Evolutionary conservation across 2,888 invertebrate genomes (phyloP).

Genomic region (Plagiodera versicolora): DNA sequence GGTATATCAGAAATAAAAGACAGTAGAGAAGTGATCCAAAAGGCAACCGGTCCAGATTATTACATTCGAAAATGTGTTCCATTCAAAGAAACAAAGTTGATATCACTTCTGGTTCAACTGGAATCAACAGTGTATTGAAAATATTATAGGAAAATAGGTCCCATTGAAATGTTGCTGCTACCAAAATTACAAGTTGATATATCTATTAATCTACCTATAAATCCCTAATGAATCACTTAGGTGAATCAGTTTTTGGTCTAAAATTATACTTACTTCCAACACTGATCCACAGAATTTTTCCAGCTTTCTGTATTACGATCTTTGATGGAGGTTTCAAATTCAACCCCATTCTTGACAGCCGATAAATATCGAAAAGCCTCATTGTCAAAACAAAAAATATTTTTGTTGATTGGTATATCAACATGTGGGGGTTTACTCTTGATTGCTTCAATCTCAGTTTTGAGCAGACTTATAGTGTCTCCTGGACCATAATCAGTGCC

Average conservation of each 20-base stretch:
- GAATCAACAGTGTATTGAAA: background rate
- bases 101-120: too few relatives aligned
- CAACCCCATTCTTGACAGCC: slow-evolving; percentile 37
- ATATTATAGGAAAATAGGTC: background rate
- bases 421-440: slow-evolving; percentile 37
- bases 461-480: slow-evolving; percentile 42
- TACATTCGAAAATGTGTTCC: too few relatives aligned
- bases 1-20: too few relatives aligned
- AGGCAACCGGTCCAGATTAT: too few relatives aligned
- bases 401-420: slow-evolving; percentile 34
- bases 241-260: too few relatives aligned
- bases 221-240: too few relatives aligned
- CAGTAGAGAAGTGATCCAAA: too few relatives aligned
- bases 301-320: slow-evolving; percentile 30
- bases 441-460: slow-evolving; percentile 39
- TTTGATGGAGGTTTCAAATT: slow-evolving; percentile 28
- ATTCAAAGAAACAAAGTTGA: too few relatives aligned
- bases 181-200: too few relatives aligned
- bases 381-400: slow-evolving; percentile 50
- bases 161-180: too few relatives aligned
- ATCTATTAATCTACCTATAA: too few relatives aligned
- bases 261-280: slow-evolving; percentile 37
- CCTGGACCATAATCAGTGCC: slow-evolving; percentile 32
- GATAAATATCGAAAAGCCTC: slow-evolving; percentile 47
- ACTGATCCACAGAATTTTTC: slow-evolving; percentile 38